Evolutionary conservation across 37 sponge, comb jelly and placozoan species (phyloP).

Genomic region (Diacarnus erythraeanus): DNA sequence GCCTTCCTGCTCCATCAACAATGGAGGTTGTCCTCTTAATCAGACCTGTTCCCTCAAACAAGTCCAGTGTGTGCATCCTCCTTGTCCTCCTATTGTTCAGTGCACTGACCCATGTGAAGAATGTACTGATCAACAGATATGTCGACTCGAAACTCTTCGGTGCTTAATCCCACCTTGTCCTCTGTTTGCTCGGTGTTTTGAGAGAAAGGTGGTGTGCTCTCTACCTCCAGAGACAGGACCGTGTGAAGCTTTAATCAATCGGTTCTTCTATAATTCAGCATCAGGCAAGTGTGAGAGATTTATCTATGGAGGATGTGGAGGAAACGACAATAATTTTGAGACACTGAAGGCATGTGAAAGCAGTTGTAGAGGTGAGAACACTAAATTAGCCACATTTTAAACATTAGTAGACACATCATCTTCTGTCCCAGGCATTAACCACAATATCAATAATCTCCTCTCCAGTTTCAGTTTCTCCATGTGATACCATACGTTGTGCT

Average conservation of each 20-base stretch:
- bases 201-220: neutral
- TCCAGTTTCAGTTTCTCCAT: neutral
- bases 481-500: neutral
- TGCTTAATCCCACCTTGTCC: conserved; percentile 18
- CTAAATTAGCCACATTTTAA: neutral
- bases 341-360: neutral
- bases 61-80: conserved; percentile 1
- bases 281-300: conserved; percentile 31
- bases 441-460: neutral
- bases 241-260: conserved; percentile 15
- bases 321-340: conserved; percentile 25
- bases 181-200: neutral
- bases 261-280: conserved; percentile 23
- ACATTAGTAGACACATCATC: neutral
- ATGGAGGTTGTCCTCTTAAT: conserved; percentile 30
- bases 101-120: neutral
- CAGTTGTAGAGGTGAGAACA: neutral
- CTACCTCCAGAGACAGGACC: conserved; percentile 7
- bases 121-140: neutral
- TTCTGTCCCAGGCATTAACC: neutral
- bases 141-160: neutral
- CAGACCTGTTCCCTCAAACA: conserved; percentile 12
- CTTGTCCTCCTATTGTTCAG: conserved; percentile 10
- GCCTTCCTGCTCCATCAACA: conserved; percentile 22
- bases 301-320: conserved; percentile 39